phyloP scores from a whole-genome alignment of 2,797 vertebrate genomes.

The Leptatherina wallacei region DNA sequence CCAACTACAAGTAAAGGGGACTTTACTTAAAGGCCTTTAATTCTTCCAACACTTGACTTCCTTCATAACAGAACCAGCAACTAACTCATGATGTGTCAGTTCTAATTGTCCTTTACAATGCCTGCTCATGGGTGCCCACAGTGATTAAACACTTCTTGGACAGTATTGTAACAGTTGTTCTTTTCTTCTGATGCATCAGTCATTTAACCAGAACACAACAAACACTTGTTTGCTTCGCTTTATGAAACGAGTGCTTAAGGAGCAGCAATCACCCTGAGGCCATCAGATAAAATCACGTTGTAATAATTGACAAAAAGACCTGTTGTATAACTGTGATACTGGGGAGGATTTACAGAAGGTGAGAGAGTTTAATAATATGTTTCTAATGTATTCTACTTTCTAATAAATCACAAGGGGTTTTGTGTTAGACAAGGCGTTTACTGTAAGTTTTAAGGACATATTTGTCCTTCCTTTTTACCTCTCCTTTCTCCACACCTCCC shows the following conservation, averaged over 20 bases:
- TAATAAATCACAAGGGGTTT: background rate
- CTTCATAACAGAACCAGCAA: background rate
- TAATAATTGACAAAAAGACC: slow-evolving; percentile 5
- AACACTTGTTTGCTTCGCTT: background rate
- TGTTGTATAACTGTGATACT: background rate
- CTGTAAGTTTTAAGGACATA: slow-evolving; percentile 19
- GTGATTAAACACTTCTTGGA: slow-evolving; percentile 5
- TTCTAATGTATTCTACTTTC: background rate
- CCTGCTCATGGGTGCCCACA: background rate
- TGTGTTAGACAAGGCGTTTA: background rate
- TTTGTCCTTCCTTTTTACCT: slow-evolving; percentile 20
- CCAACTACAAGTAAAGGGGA: too few species aligned
- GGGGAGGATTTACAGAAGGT: background rate
- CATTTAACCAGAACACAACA: background rate
- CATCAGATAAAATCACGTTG: slow-evolving; percentile 3
- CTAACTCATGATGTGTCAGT: background rate
- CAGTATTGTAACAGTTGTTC: background rate
- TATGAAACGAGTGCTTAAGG: background rate
- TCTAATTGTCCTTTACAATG: background rate
- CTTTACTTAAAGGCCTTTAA: background rate
- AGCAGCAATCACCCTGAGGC: background rate
- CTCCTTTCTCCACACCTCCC: slow-evolving; percentile 7
- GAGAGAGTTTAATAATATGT: background rate
- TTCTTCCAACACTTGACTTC: background rate
- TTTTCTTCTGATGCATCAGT: slow-evolving; percentile 3